A percentile compares a stretch with the other conserved stretches of the same genome.
Conservation (phyloP, 2,113 vertebrate genomes). For the Sinocyclocheilus anshuiensis region DNA sequence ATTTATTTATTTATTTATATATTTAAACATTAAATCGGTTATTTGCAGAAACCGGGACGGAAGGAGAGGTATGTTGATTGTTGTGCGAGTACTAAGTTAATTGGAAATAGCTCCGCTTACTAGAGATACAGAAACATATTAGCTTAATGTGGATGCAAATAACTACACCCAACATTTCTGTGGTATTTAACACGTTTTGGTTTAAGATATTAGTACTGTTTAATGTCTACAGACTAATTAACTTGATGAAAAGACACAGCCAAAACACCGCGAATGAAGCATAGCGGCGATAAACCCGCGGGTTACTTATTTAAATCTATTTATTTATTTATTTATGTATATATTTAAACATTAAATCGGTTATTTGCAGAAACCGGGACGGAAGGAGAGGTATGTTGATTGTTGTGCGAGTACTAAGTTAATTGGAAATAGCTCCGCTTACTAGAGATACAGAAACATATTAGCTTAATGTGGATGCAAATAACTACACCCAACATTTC, state of each 20-base stretch:
- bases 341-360: not conserved
- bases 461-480: not conserved
- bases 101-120: not conserved
- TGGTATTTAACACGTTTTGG: not conserved
- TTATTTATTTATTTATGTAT: not conserved
- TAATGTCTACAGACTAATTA: not conserved
- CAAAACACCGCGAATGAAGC: not conserved
- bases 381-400: slow-evolving; percentile 38
- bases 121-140: not conserved
- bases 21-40: not conserved
- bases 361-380: not conserved
- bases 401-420: slow-evolving; percentile 1
- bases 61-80: slow-evolving; percentile 40
- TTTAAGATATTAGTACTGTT: not conserved
- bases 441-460: not conserved
- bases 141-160: not conserved
- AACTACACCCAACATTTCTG: not conserved
- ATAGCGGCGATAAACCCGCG: not conserved
- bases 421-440: not conserved
- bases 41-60: not conserved
- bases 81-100: slow-evolving; percentile 2
- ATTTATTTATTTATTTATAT: not conserved
- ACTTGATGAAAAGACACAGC: not conserved
- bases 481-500: not conserved
- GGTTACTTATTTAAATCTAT: not conserved